These are phyloP conservation scores for Strongylocentrotus purpuratus DNA, from an alignment of 35 echinoderm and acorn worm species.

Conservation along the genomic window DNA sequence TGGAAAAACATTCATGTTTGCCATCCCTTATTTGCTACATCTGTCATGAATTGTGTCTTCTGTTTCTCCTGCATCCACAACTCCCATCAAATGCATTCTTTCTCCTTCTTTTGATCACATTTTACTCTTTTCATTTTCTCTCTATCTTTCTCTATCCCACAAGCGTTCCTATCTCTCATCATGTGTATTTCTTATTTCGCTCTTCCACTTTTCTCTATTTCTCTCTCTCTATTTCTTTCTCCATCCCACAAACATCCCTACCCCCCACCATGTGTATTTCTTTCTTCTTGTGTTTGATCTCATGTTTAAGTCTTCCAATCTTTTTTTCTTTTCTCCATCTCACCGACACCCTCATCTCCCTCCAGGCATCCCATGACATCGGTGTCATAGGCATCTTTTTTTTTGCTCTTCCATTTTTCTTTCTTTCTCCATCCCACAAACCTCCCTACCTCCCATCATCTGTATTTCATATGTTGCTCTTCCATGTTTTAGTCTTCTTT, in stretches of 20 bases:
- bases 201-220: neutral
- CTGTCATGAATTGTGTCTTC: too few relatives aligned
- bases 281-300: too few relatives aligned
- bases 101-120: too few relatives aligned
- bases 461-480: neutral
- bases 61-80: too few relatives aligned
- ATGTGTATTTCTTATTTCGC: neutral
- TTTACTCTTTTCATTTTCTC: too few relatives aligned
- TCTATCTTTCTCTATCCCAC: neutral
- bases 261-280: too few relatives aligned
- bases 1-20: too few relatives aligned
- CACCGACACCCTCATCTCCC: neutral
- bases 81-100: too few relatives aligned
- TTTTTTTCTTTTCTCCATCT: neutral
- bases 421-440: neutral
- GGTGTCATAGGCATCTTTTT: slow-evolving; percentile 70
- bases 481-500: neutral
- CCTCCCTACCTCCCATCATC: neutral
- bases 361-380: slow-evolving; percentile 67
- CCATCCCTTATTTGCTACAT: too few relatives aligned
- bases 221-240: neutral
- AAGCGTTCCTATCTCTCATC: neutral
- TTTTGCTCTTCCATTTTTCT: too few relatives aligned
- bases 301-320: neutral
- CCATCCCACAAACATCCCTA: neutral